Evolutionary conservation across 2,888 invertebrate genomes (phyloP), one percentile per base, ranked within the genome.

Genomic region (Azorinus chamasolen): DNA sequence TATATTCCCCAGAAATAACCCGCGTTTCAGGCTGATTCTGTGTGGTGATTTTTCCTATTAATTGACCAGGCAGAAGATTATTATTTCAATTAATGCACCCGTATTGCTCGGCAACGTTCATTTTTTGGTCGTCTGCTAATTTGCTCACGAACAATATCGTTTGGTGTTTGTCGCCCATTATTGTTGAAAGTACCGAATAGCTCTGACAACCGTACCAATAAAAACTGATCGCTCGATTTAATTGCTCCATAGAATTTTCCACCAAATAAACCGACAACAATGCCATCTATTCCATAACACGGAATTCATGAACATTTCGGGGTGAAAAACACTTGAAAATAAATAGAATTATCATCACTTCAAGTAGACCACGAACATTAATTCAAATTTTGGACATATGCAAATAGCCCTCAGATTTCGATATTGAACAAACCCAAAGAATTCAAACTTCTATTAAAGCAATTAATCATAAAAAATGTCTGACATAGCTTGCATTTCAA

Each of bases 51-150:
- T 71, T 63, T 66, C 57, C 51, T 68, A 74, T 77, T 81, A 81
- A 77, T 81, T 71, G 71, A 81, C 77, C 77, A 74, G 50, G 81
- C 74, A 74, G 63, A 74, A 77, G 74, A 71, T 70, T 57, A 81
- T 81, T 77, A 81, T 74, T 81, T 71, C 74, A 74, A 81, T 81
- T 69, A 71, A 55, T 64, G 22, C 22, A 58, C 81, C 81, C 81
- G 81, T 81, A 81, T 81, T 69, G 69, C 77, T 37, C 16, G 50
- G 77, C 70, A 74, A 74, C 65, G 61, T n/a, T 46, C 73, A 74
- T 70, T 61, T 45, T 64, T 32, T 20, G 45, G 32, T 46, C 54
- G 22, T 32, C 41, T 32, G 32, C 32, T 54, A 54, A 24, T 43
- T 57, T 64, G 39, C 54, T 32, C 32, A 10, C 63, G 46, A 63